Evolutionary conservation across 1,140 invertebrate species (phyloP), one percentile per base, ranked within the genome.

Genomic region (Scaptomyza montana): DNA sequence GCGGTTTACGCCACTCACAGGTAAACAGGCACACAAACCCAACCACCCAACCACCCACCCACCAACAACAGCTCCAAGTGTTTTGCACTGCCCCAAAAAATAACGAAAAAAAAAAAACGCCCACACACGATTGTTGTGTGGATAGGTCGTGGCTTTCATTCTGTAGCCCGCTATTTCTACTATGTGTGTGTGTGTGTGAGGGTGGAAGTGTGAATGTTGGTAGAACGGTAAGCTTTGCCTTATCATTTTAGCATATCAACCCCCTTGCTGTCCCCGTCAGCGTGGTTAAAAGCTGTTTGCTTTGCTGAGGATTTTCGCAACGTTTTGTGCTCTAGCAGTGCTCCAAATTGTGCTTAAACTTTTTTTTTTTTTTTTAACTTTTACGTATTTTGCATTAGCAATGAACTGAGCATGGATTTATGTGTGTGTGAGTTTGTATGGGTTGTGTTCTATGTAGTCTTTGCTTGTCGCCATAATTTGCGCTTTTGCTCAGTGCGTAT

Each of bases 41-140:
- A 36, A 1, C 30, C 33, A 36, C 0, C 30, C 61, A 55, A 16
- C 33, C 33, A 36, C 5, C 30, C 30, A 61, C 21, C 72, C 61
- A 55, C 51, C 60, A 49, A 33, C 46, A 62, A 62, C 45, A 57
- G 33, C 60, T 66, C 51, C 71, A 72, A 78, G 78, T 86, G 78
- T 63, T 82, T 64, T 75, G 64, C 59, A 50, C 49, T 51, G 65
- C 69, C 46, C 50, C 68, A 59, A 71, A 77, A 43, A 43, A 43
- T 9, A 36, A 16, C 16, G 16, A 36, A 36, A 36, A 36, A 9
- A 36, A 36, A 36, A 8, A 36, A 6, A 73, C 84, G 65, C 78
- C 76, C 84, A 87, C 76, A 89, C 84, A 77, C 80, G 73, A 89
- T 89, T 89, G 84, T 84, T 89, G 85, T 89, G 84, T 89, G 84